These are phyloP conservation scores for Cathartes aura DNA, from an alignment of 2,113 vertebrate species.

Conservation along the genomic window DNA sequence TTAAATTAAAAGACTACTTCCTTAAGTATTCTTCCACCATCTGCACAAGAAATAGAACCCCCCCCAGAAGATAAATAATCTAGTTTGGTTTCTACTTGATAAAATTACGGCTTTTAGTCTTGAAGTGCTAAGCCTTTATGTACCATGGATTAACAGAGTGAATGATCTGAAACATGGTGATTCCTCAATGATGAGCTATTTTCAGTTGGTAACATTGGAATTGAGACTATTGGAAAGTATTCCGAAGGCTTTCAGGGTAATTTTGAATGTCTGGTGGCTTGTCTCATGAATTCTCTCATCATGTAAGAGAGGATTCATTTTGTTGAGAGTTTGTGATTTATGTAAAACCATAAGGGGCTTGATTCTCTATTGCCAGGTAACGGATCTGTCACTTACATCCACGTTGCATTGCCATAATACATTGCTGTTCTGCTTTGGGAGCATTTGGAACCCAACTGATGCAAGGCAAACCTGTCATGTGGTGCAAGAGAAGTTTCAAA, in stretches of 20 bases:
- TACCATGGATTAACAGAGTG: neutral
- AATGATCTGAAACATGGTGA: neutral
- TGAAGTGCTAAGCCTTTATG: neutral
- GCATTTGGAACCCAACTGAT: neutral
- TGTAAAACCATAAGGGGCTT: neutral
- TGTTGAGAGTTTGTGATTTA: neutral
- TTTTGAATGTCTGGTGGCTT: neutral
- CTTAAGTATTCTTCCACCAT: neutral
- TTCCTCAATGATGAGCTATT: neutral
- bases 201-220: neutral
- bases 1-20: neutral
- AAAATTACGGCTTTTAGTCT: neutral
- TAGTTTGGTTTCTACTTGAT: neutral
- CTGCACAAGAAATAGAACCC: neutral
- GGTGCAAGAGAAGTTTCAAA: neutral
- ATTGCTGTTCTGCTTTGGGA: neutral
- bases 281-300: neutral
- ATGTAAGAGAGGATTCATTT: neutral
- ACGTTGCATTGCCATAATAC: neutral
- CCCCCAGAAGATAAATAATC: neutral
- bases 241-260: neutral
- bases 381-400: neutral
- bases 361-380: neutral
- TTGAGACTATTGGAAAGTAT: neutral
- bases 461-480: neutral